Percentiles rank a stretch among this genome's conserved stretches.
These are phyloP conservation scores for Salvelinus fontinalis DNA, from an alignment of 2,113 vertebrate genomes.

Conservation along the genomic window DNA sequence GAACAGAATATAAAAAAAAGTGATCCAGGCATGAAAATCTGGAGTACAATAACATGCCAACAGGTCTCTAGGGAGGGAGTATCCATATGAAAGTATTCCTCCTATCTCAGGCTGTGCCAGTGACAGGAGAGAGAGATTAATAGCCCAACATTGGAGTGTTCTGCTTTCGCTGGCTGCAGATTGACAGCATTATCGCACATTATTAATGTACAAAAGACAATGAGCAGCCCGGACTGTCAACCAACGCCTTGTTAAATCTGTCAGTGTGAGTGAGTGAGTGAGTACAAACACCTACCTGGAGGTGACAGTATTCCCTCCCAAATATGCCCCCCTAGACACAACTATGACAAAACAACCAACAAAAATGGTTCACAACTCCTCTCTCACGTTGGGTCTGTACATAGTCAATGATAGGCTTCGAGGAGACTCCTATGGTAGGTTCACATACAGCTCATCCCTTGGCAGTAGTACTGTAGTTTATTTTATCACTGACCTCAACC, in stretches of 20 bases:
- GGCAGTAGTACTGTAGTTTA: too few relatives aligned
- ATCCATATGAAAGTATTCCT: too few relatives aligned
- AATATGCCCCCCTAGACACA: too few relatives aligned
- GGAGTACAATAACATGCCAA: slow-evolving; percentile 58
- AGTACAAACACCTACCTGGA: not conserved
- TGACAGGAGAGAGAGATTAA: slow-evolving; percentile 47
- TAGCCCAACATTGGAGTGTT: slow-evolving; percentile 35
- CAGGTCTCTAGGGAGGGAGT: too few relatives aligned
- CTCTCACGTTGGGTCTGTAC: too few relatives aligned
- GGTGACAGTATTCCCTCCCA: too few relatives aligned
- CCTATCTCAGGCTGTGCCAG: slow-evolving; percentile 21
- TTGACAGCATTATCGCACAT: slow-evolving; percentile 28
- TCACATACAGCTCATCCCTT: too few relatives aligned
- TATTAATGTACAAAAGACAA: slow-evolving; percentile 55
- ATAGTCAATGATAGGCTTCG: too few relatives aligned
- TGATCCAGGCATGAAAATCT: slow-evolving; percentile 51
- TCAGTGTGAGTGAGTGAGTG: not conserved
- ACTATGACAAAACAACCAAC: too few relatives aligned
- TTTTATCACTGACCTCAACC: too few relatives aligned
- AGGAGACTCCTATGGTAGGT: too few relatives aligned
- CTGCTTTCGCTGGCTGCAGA: slow-evolving; percentile 29
- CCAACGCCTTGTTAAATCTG: slow-evolving; percentile 49
- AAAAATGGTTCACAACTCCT: too few relatives aligned
- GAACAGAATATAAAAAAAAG: slow-evolving; percentile 34
- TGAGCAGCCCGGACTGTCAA: slow-evolving; percentile 22